phyloP scores from a whole-genome alignment of 2,113 vertebrate genomes.

The Microcebus ravelobensis region DNA sequence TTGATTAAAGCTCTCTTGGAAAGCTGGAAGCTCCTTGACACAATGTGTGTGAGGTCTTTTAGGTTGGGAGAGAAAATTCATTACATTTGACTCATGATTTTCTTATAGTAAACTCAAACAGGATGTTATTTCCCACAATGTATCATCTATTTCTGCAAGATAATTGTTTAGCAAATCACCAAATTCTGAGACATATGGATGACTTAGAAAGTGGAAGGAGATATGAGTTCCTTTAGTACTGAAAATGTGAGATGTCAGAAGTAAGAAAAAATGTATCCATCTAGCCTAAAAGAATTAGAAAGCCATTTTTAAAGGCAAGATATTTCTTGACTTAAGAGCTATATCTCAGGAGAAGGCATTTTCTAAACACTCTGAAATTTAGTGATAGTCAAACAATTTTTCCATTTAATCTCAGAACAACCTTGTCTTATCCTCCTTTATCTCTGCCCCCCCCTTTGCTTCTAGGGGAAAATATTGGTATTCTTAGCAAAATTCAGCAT shows the following conservation, averaged over 20 bases:
- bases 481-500: background rate
- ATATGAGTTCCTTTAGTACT: constrained; percentile 46
- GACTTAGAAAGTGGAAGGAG: constrained; percentile 28
- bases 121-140: constrained; percentile 36
- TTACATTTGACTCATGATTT: constrained; percentile 51
- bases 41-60: background rate
- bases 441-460: background rate
- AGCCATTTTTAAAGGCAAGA: constrained; percentile 33
- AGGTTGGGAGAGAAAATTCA: background rate
- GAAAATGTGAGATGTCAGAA: constrained; percentile 57
- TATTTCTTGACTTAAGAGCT: background rate
- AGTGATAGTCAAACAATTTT: background rate
- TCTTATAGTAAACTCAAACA: constrained; percentile 47
- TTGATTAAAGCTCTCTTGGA: background rate
- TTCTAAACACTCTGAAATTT: constrained; percentile 18
- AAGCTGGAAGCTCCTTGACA: background rate
- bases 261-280: constrained; percentile 22
- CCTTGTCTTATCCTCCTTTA: background rate
- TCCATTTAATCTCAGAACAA: background rate
- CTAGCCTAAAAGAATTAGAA: constrained; percentile 40
- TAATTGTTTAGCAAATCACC: constrained; percentile 61
- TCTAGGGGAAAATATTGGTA: background rate
- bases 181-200: constrained; percentile 54
- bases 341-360: background rate
- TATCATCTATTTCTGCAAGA: constrained; percentile 50